Evolutionary conservation across 2,888 invertebrate genomes (phyloP).

Genomic region (Pilophorus perplexus): DNA sequence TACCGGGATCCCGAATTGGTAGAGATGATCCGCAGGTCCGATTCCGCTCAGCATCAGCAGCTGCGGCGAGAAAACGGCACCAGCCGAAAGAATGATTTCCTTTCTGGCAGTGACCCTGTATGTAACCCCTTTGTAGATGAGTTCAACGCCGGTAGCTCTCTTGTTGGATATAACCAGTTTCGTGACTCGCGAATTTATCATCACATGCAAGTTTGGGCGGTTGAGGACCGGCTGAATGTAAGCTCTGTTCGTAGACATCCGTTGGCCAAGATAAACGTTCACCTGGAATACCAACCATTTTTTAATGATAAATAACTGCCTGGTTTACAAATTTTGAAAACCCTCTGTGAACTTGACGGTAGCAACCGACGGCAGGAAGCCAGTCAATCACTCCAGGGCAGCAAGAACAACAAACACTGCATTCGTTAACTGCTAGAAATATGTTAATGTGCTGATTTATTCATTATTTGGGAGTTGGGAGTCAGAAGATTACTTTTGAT

Average conservation of each 20-base stretch:
- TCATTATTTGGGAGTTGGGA: too few species aligned
- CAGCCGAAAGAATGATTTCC: conserved; percentile 23
- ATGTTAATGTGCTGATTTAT: too few species aligned
- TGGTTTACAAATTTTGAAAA: too few species aligned
- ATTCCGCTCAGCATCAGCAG: conserved; percentile 86
- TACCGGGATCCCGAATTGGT: conserved; percentile 72
- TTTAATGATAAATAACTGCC: neutral
- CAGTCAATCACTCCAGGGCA: too few species aligned
- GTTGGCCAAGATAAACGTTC: conserved; percentile 2
- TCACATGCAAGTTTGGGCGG: conserved; percentile 65
- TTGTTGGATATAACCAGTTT: conserved; percentile 65
- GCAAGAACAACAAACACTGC: too few species aligned
- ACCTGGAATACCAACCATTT: too few species aligned
- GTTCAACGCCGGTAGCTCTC: conserved; percentile 21
- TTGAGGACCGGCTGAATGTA: conserved; percentile 62
- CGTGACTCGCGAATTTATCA: conserved; percentile 60
- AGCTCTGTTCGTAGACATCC: conserved; percentile 55
- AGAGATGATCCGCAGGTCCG: conserved; percentile 69
- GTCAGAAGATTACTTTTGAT: too few species aligned
- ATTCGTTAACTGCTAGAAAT: too few species aligned
- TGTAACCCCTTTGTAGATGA: neutral
- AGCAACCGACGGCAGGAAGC: too few species aligned
- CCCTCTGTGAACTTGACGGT: too few species aligned
- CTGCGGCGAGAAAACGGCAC: conserved; percentile 68
- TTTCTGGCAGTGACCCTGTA: neutral